Base-by-base conservation (phyloP, 2,888 invertebrate species). In the Chalcis sispes region DNA sequence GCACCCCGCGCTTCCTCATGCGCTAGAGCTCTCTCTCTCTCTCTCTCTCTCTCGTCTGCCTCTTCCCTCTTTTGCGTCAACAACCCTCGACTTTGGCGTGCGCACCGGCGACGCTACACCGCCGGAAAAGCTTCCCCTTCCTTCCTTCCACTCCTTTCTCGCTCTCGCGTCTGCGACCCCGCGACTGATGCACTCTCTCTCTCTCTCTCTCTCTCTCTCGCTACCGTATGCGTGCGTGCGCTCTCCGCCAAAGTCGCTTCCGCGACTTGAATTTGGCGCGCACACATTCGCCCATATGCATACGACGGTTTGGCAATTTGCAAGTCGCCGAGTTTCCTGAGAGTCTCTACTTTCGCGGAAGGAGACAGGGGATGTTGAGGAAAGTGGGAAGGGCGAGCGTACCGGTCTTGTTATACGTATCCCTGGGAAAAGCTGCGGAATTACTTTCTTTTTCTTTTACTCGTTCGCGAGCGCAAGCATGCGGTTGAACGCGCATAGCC, bases 61-160 rank as follows among this genome's bases (percentile, higher is more conserved):
- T 42, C 46, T 13, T 71, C 23, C 54, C 50, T 59, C 54, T 64
- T 69, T 62, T 61, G 40, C 66, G 72, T 40, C 69, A 62, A 65
- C 61, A 69, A 29, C 70, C 72, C 75, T 75, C 61, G 73, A 76
- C 70, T 65, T 74, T 74, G 18, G 52, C 42, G 18, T 42, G 20
- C 69, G 25, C 69, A 36, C 67, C 66, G 62, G 67, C 70, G 59
- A 61, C 72, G 66, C 76, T 62, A 59, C 52, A 40, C 59, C 67
- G 46, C 66, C 71, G 71, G 71, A 71, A 62, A 54, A 71, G 5
- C 69, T 54, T 27, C 66, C 66, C 54, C 50, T 20, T n/a, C 48
- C 69, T 48, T 59, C 69, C 62, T 62, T 71, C 61, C 62, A 52
- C n/a, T n/a, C n/a, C n/a, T n/a, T n/a, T n/a, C n/a, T n/a, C n/a